Conservation (phyloP, 2,888 invertebrate species). For the Diadegma fenestrale region DNA sequence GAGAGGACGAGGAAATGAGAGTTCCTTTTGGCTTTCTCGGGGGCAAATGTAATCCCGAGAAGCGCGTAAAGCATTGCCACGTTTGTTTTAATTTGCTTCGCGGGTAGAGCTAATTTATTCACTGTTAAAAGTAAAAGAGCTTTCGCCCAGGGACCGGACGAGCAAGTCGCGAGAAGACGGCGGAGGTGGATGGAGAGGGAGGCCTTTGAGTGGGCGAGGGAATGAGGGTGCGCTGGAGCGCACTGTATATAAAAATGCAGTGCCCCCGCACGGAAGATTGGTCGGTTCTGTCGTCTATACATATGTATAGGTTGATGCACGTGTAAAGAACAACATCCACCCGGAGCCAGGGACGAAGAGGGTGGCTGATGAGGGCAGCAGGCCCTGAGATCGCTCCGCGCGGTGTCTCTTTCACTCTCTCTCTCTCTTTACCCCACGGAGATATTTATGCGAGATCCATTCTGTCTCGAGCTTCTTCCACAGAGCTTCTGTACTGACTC, state of each 20-base stretch:
- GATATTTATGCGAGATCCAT: slow-evolving; percentile 74
- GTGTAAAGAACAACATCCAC: slow-evolving; percentile 22
- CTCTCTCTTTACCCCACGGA: slow-evolving; percentile 30
- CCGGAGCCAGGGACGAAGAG: slow-evolving; percentile 48
- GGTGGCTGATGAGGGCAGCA: slow-evolving; percentile 38
- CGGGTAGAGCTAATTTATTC: slow-evolving; percentile 74
- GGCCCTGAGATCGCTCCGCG: slow-evolving; percentile 31
- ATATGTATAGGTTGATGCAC: slow-evolving; percentile 38
- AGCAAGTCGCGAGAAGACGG: slow-evolving; percentile 27
- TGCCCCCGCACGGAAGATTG: slow-evolving; percentile 51
- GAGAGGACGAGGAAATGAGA: slow-evolving; percentile 32
- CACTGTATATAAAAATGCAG: slow-evolving; percentile 45
- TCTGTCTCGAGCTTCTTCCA: slow-evolving; percentile 68
- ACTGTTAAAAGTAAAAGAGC: slow-evolving; percentile 73
- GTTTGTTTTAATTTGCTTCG: slow-evolving; percentile 75
- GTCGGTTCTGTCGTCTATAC: slow-evolving; percentile 26
- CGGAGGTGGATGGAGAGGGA: not conserved
- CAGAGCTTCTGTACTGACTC: slow-evolving; percentile 36
- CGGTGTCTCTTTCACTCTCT: slow-evolving; percentile 26
- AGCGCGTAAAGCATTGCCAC: slow-evolving; percentile 70
- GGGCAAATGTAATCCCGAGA: slow-evolving; percentile 68
- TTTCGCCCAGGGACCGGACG: slow-evolving; percentile 50
- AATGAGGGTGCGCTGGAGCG: slow-evolving; percentile 27
- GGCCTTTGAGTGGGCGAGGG: not conserved
- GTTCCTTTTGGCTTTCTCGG: slow-evolving; percentile 59